Conservation (phyloP, 2,113 vertebrate species). For the Lagopus muta region DNA sequence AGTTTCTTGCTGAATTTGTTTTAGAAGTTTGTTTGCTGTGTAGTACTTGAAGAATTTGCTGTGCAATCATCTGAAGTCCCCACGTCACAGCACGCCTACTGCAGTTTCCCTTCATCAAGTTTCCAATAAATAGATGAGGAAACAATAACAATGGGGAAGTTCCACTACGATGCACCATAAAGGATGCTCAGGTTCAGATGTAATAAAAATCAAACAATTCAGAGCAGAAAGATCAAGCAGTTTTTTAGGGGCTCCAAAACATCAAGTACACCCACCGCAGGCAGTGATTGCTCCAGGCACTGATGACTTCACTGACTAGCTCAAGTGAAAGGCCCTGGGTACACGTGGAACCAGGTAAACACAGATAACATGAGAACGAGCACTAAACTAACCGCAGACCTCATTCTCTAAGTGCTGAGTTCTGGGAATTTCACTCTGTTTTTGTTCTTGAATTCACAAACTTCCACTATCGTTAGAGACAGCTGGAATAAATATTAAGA, state of each 20-base stretch:
- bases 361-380: background rate
- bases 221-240: background rate
- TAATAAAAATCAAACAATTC: background rate
- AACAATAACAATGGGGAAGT: background rate
- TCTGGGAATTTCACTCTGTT: background rate
- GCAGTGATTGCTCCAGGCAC: background rate
- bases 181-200: background rate
- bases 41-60: background rate
- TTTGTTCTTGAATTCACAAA: background rate
- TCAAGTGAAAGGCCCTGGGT: background rate
- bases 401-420: background rate
- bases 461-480: background rate
- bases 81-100: background rate
- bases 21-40: background rate
- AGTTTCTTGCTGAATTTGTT: background rate
- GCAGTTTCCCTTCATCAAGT: background rate
- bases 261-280: accelerated
- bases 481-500: background rate
- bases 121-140: background rate
- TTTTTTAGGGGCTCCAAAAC: background rate
- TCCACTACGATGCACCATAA: background rate
- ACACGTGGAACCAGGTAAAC: background rate
- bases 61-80: background rate
- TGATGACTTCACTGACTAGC: background rate
- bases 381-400: background rate